phyloP scores from a whole-genome alignment of 2,113 vertebrate species.

The Sinocyclocheilus anophthalmus region DNA sequence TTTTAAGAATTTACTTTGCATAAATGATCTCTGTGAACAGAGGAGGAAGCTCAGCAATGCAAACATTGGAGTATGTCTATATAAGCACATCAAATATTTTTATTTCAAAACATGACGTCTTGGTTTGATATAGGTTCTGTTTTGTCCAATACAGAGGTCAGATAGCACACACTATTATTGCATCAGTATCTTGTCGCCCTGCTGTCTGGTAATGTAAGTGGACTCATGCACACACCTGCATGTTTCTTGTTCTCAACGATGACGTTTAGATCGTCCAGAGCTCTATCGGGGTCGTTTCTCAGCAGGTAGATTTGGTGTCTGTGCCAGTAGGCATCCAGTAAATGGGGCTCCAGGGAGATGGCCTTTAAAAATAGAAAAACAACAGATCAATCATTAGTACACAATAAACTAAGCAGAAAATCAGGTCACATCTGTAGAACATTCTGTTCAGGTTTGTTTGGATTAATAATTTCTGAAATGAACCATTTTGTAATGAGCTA shows the following conservation, averaged over 20 bases:
- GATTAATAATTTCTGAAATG: slow-evolving; percentile 1
- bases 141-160: slow-evolving; percentile 3
- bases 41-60: not conserved
- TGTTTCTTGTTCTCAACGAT: slow-evolving; percentile 74
- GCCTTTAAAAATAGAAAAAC: slow-evolving; percentile 64
- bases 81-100: not conserved
- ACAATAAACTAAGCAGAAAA: slow-evolving; percentile 10
- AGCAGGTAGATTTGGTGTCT: slow-evolving; percentile 79
- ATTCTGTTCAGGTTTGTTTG: not conserved
- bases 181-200: not conserved
- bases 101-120: not conserved
- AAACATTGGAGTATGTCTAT: not conserved
- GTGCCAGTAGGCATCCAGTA: slow-evolving; percentile 80
- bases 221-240: slow-evolving; percentile 62
- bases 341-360: slow-evolving; percentile 72
- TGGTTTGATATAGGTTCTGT: not conserved
- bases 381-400: slow-evolving; percentile 47
- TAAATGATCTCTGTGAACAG: not conserved
- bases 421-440: not conserved
- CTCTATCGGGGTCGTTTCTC: slow-evolving; percentile 70
- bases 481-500: not conserved
- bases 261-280: slow-evolving; percentile 77
- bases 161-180: not conserved
- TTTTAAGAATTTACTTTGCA: not conserved
- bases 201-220: slow-evolving; percentile 17